Conservation (phyloP, 2,113 vertebrate species). For the Heptranchias perlo region DNA sequence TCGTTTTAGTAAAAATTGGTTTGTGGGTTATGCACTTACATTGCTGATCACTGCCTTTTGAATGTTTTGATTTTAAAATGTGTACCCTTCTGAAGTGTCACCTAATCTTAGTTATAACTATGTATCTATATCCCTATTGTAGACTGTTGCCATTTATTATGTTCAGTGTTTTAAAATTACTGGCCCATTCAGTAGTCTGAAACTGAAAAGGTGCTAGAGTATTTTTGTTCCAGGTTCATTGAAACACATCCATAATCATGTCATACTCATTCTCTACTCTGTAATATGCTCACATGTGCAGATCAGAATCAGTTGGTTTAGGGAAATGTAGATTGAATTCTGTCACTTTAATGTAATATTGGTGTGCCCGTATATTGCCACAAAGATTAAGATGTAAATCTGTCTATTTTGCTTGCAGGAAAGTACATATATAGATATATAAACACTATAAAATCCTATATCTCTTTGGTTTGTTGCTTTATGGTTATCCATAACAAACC, state of each 20-base stretch:
- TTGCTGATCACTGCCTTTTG: not conserved
- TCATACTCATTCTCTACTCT: not conserved
- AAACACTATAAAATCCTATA: too few relatives aligned
- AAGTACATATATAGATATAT: not conserved
- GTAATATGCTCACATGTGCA: not conserved
- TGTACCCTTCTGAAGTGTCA: too few relatives aligned
- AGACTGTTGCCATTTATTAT: not conserved
- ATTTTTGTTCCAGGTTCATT: not conserved
- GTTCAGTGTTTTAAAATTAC: not conserved
- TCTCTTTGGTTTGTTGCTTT: not conserved
- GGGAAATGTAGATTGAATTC: not conserved
- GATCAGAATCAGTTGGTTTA: not conserved
- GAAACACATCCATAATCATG: not conserved
- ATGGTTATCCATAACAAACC: not conserved
- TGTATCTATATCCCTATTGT: not conserved
- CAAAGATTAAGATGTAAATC: not conserved
- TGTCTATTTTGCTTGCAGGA: not conserved
- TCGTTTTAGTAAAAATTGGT: not conserved
- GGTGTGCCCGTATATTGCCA: not conserved
- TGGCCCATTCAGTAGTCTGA: not conserved
- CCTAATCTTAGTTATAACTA: not conserved
- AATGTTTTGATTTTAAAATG: not conserved
- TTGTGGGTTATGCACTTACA: not conserved
- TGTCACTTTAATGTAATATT: not conserved
- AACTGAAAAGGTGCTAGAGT: not conserved